These are phyloP conservation scores for Oconnorella tubifera DNA, from an alignment of 2,888 invertebrate genomes.

Conservation along the genomic window DNA sequence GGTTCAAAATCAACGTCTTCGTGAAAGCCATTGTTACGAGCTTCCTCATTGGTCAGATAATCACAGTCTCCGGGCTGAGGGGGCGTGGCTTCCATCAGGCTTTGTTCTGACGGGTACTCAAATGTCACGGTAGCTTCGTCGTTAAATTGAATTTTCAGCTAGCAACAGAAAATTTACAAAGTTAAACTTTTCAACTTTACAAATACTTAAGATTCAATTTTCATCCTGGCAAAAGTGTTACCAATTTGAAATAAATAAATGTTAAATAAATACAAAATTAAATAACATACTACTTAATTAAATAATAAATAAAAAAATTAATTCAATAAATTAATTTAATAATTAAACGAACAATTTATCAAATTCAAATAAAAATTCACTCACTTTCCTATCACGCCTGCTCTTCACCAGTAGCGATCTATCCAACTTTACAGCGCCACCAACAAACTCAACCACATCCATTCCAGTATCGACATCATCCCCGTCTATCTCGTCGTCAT, in stretches of 20 bases:
- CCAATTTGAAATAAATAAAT: too few relatives aligned
- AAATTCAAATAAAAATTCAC: not conserved
- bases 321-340: not conserved
- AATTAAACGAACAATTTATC: not conserved
- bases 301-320: too few relatives aligned
- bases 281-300: too few relatives aligned
- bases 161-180: not conserved
- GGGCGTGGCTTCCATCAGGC: slow-evolving; percentile 58
- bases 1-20: not conserved
- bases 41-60: slow-evolving; percentile 6
- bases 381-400: slow-evolving; percentile 5
- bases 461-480: slow-evolving; percentile 33
- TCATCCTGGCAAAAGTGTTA: too few relatives aligned
- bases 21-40: not conserved
- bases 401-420: slow-evolving; percentile 38
- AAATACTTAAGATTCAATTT: not conserved
- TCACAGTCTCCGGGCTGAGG: slow-evolving; percentile 30
- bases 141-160: slow-evolving; percentile 85
- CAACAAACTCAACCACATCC: slow-evolving; percentile 31
- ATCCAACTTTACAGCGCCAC: slow-evolving; percentile 42
- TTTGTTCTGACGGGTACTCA: slow-evolving; percentile 89
- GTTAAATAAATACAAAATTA: too few relatives aligned
- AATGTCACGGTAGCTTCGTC: slow-evolving; percentile 80
- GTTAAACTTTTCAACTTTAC: not conserved
- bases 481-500: not conserved